Base-by-base conservation (phyloP, 1,140 invertebrate genomes). In the Macrostomum lignano region DNA sequence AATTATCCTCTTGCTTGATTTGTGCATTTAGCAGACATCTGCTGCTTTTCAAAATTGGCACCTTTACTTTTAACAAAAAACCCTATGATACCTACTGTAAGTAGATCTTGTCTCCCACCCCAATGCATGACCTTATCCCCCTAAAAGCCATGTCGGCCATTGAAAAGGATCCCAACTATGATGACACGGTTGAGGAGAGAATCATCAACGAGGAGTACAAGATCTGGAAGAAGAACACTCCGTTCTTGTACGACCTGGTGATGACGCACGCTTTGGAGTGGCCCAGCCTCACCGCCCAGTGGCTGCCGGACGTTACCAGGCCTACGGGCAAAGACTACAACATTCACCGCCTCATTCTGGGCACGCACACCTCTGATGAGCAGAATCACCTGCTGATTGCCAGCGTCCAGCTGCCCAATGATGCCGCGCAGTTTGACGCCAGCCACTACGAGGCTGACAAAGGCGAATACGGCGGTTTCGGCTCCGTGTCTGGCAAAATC, bases 131-230 rank as follows among this genome's bases (percentile, higher is more conserved):
- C n/a, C n/a, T n/a, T n/a, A n/a, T n/a, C n/a, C n/a, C n/a, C n/a
- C n/a, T n/a, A n/a, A n/a, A n/a, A n/a, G n/a, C n/a, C n/a, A n/a
- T n/a, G n/a, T n/a, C n/a, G n/a, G n/a, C n/a, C n/a, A n/a, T n/a
- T n/a, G n/a, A n/a, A n/a, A n/a, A n/a, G n/a, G n/a, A n/a, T n/a
- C n/a, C n/a, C n/a, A n/a, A n/a, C n/a, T 33, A 34, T 31, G 34
- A 36, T 32, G 34, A 36, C 21, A 19, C 17, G 3, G 13, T 36
- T 15, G 34, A 98, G 54, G 91, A 98, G 52, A 68, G 86, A 40
- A 77, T 96, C 25, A 96, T 98, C 36, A 98, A 98, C 58, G 91
- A 99, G 61, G 91, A 99, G 51, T 99, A 99, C 54, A 98, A 98
- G 42, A 59, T 61, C 40, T 61, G 58, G 58, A 60, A 60, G 40